These are phyloP conservation scores for Achlya flavicornis DNA, from an alignment of 2,888 invertebrate species.

Conservation along the genomic window DNA sequence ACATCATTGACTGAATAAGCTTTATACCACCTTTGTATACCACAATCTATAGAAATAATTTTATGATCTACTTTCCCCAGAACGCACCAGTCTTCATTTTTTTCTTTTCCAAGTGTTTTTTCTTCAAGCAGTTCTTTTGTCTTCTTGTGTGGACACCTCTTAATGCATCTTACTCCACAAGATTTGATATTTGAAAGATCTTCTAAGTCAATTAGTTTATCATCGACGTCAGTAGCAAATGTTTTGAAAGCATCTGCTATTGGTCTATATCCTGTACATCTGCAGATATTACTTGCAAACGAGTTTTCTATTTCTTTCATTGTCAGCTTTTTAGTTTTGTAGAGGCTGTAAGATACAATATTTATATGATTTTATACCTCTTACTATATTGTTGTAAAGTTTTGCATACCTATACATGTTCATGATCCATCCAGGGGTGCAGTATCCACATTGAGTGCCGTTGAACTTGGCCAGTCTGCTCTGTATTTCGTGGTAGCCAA, in stretches of 20 bases:
- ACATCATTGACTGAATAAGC: constrained; percentile 76
- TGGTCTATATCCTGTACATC: constrained; percentile 90
- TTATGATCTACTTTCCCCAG: constrained; percentile 46
- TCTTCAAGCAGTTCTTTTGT: constrained; percentile 38
- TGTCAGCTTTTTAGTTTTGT: constrained; percentile 63
- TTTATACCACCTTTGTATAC: constrained; percentile 78
- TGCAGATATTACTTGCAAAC: constrained; percentile 89
- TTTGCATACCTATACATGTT: constrained; percentile 86
- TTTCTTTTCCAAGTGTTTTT: constrained; percentile 38
- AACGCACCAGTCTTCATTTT: constrained; percentile 52
- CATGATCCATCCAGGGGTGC: constrained; percentile 90
- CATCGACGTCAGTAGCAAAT: constrained; percentile 84
- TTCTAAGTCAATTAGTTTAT: constrained; percentile 55
- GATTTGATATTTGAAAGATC: constrained; percentile 37
- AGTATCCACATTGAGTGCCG: constrained; percentile 89
- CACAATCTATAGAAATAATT: constrained; percentile 52
- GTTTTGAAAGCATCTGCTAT: constrained; percentile 90
- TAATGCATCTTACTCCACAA: constrained; percentile 7
- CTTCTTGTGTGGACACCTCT: constrained; percentile 19
- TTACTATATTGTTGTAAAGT: no score
- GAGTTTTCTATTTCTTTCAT: constrained; percentile 88
- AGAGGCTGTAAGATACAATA: constrained; percentile 40
- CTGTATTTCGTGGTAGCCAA: constrained; percentile 88
- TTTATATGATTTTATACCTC: no score
- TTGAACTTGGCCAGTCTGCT: constrained; percentile 84